Evolutionary conservation across 2,113 vertebrate species (phyloP).

Genomic region (Melanostigma gelatinosum): DNA sequence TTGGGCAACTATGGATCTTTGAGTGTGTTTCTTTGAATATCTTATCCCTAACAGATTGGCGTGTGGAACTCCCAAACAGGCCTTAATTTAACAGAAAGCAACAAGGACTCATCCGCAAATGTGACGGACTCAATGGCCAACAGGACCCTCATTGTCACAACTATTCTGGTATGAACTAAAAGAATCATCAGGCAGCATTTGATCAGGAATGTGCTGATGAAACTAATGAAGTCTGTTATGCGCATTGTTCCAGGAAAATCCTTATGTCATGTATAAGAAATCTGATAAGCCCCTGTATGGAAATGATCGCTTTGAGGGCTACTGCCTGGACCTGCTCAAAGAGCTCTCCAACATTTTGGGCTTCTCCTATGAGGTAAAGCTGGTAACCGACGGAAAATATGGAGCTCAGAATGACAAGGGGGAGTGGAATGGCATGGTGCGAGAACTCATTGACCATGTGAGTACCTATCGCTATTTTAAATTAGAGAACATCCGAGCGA

Average conservation of each 20-base stretch:
- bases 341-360: slow-evolving; percentile 97
- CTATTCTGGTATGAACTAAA: slow-evolving; percentile 86
- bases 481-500: background rate
- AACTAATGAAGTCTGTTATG: background rate
- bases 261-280: slow-evolving; percentile 98
- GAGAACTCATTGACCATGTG: slow-evolving; percentile 98
- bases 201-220: background rate
- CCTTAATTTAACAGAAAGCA: slow-evolving; percentile 93
- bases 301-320: slow-evolving; percentile 98
- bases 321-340: slow-evolving; percentile 96
- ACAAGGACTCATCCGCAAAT: slow-evolving; percentile 89
- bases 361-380: slow-evolving; percentile 96
- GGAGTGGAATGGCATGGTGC: slow-evolving; percentile 99
- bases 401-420: slow-evolving; percentile 98
- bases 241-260: slow-evolving; percentile 88
- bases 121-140: slow-evolving; percentile 94
- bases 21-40: slow-evolving; percentile 23
- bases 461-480: slow-evolving; percentile 64
- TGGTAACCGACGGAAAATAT: slow-evolving; percentile 97
- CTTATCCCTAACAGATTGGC: slow-evolving; percentile 86
- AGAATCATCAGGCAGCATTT: background rate
- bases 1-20: background rate
- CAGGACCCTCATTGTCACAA: slow-evolving; percentile 95
- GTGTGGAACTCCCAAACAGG: slow-evolving; percentile 96
- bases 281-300: slow-evolving; percentile 97